A percentile compares a stretch with the other conserved stretches of the same genome.
These are phyloP conservation scores for Piliocolobus tephrosceles DNA, from an alignment of 2,113 vertebrate species.

Conservation along the genomic window DNA sequence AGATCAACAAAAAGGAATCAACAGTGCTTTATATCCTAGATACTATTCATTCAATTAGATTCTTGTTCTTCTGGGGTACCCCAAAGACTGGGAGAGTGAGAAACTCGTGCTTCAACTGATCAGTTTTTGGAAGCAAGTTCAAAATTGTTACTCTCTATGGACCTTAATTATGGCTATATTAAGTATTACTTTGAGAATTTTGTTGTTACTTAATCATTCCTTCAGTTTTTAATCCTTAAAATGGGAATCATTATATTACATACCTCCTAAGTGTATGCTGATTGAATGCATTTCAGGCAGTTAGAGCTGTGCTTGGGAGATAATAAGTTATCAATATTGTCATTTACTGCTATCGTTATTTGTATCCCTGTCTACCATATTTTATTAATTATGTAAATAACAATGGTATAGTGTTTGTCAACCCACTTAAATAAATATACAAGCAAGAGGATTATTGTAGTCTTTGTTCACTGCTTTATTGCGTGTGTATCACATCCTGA, in stretches of 20 bases:
- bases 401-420: background rate
- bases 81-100: background rate
- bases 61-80: background rate
- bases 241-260: background rate
- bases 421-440: background rate
- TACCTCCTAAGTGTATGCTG: background rate
- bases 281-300: background rate
- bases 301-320: background rate
- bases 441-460: background rate
- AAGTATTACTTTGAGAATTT: background rate
- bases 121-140: background rate
- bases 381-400: background rate
- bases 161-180: background rate
- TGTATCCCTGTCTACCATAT: background rate
- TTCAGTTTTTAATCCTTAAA: background rate
- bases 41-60: background rate
- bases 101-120: background rate
- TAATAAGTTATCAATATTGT: background rate
- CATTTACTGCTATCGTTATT: background rate
- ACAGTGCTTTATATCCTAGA: background rate
- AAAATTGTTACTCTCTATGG: background rate
- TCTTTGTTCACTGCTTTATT: background rate
- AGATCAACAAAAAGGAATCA: background rate
- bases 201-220: background rate
- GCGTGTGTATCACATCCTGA: background rate